Percentiles rank a stretch among this genome's conserved stretches.
phyloP scores from a whole-genome alignment of 2,797 vertebrate species.

The Anomalospiza imberbis region DNA sequence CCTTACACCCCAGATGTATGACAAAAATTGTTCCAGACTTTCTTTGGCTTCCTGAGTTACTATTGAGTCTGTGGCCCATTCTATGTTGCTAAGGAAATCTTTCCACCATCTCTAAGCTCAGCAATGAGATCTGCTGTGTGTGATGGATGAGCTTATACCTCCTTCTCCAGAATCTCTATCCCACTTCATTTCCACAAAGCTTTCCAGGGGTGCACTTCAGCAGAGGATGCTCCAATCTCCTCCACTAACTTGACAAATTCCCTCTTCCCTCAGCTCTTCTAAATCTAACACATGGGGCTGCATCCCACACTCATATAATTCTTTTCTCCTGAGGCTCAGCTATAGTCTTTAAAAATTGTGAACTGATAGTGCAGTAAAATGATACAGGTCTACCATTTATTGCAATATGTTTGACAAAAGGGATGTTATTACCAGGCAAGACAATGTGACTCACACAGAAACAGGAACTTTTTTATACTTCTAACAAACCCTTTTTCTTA shows the following conservation, averaged over 20 bases:
- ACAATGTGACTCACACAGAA: not conserved
- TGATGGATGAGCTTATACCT: not conserved
- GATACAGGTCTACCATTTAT: not conserved
- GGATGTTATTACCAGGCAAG: not conserved
- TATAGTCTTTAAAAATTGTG: not conserved
- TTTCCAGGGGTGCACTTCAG: not conserved
- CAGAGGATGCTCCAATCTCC: not conserved
- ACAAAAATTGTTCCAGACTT: not conserved
- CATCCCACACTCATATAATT: not conserved
- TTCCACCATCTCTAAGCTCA: not conserved
- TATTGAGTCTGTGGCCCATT: not conserved
- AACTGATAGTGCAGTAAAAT: not conserved
- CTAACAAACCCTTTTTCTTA: not conserved
- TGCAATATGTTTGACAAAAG: not conserved
- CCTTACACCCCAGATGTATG: not conserved
- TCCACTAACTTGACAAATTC: not conserved
- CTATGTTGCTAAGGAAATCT: not conserved
- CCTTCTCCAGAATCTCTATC: not conserved
- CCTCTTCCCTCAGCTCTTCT: not conserved
- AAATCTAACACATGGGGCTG: not conserved
- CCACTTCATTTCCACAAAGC: not conserved
- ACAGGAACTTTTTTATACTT: not conserved
- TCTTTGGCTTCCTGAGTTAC: not conserved
- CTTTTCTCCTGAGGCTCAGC: not conserved
- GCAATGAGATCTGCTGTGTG: not conserved